Evolutionary conservation across 2,888 invertebrate species (phyloP), one percentile per base, ranked within the genome.

Genomic region (Drosophila mayaguana): DNA sequence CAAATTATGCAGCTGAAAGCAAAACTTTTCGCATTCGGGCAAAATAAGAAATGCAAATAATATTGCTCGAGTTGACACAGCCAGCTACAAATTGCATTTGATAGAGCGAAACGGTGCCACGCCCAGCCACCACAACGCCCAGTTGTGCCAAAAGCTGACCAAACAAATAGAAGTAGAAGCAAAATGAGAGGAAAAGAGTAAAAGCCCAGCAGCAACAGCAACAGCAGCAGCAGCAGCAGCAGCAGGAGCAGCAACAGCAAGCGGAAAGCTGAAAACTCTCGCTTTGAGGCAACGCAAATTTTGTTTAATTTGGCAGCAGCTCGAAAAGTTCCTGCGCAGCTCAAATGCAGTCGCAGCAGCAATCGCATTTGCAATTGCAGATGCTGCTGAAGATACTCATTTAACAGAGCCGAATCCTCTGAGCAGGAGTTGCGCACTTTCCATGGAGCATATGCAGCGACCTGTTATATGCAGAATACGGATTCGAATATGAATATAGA

Each of bases 241-340:
- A 22, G 18, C 14, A 50, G 50, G 18, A 28, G 63, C 16, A 18
- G 50, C 6, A 25, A 57, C 28, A 20, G 53, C n/a, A 36, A 51
- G 16, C 2, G 51, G 9, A 36, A 34, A 51, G 28, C 65, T 53
- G 18, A 72, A 36, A 63, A 57, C 57, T 72, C 55, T 57, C 48
- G 79, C 84, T 81, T 73, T 73, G 79, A 60, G 60, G 38, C 57
- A 48, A 79, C 54, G 40, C 14, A 53, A 65, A 68, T 76, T 83
- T 81, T 75, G 78, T 89, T 83, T 83, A 88, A 83, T 83, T 83
- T 88, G 86, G 83, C 75, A 79, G 86, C 83, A 71, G 60, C 70
- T 38, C 59, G 34, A 60, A 89, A 87, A 84, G 75, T 83, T 82
- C 28, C 43, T 68, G 50, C 51, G 62, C 81, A 86, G 54, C 56